Base-by-base conservation (phyloP, 2,888 invertebrate genomes). In the Lepidocyrtoides sp. region DNA sequence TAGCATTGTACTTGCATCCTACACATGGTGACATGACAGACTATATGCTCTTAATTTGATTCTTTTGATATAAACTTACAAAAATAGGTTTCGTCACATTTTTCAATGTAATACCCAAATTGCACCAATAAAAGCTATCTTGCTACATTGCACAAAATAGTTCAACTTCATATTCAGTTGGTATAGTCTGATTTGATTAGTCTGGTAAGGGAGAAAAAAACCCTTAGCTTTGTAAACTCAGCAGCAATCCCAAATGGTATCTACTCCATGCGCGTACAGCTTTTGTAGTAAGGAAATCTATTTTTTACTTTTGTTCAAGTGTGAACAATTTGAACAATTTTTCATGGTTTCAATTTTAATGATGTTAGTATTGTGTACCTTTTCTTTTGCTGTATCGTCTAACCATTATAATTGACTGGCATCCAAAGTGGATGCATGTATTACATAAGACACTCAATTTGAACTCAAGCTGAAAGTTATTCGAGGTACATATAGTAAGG, bases 71-170 rank as follows among this genome's bases (percentile, higher is more conserved):
- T n/a, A n/a, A 60, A 60, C 60, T 60, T 60, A 60, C 10, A 26
- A 23, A 23, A 26, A 23, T 26, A 26, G 2, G 2, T 57, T 17
- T 57, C 54, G 17, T 57, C 7, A 17, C 17, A 57, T 57, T 57
- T 60, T 20, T 26, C 60, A 20, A n/a, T n/a, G n/a, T n/a, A n/a
- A n/a, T n/a, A n/a, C n/a, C n/a, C n/a, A n/a, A n/a, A n/a, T n/a
- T n/a, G n/a, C n/a, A n/a, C n/a, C n/a, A n/a, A n/a, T n/a, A n/a
- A n/a, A n/a, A n/a, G n/a, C n/a, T n/a, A 26, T 66, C 63, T 66
- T 66, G 63, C 32, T 66, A 66, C 26, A 32, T 66, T 66, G 20
- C 72, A 41, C 41, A 72, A 72, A 44, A 17, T 72, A 72, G 72
- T 41, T 72, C 72, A 72, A 72, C 44, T 72, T 41, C 44, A 72